Evolutionary conservation across 2,113 vertebrate genomes (phyloP).

Genomic region (Chloropsis cyanopogon): DNA sequence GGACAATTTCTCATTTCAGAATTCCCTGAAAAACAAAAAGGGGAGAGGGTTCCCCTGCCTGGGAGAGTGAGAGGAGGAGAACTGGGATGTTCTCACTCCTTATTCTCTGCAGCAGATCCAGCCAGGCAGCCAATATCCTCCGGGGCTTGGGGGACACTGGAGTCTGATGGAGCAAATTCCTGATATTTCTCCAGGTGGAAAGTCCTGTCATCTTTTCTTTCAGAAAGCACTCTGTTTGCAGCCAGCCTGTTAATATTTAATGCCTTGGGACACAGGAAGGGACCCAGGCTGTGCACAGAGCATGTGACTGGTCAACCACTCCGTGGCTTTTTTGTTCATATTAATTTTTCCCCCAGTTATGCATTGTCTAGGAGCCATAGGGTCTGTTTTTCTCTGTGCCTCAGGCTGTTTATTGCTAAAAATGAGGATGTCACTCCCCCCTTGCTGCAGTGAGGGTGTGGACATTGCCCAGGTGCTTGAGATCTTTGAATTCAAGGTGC

Average conservation of each 20-base stretch:
- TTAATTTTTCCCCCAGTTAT: background rate
- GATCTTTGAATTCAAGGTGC: background rate
- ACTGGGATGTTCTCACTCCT: background rate
- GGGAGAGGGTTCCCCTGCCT: background rate
- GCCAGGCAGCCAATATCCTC: background rate
- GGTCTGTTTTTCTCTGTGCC: background rate
- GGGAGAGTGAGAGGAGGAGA: background rate
- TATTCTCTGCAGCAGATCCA: background rate
- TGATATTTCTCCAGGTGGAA: background rate
- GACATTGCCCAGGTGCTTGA: background rate
- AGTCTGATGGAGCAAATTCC: background rate
- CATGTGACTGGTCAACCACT: background rate
- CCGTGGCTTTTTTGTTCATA: background rate
- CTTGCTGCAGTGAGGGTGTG: background rate
- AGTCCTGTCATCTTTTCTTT: background rate
- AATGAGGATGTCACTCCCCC: background rate
- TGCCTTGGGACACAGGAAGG: background rate
- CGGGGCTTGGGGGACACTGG: background rate
- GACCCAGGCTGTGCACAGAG: background rate
- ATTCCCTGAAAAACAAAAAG: background rate
- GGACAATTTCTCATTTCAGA: background rate
- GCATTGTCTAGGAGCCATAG: background rate
- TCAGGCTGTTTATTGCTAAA: background rate
- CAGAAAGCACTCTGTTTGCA: background rate
- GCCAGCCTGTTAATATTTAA: background rate